Evolutionary conservation across 37 sponge, comb jelly and placozoan species (phyloP).

Genomic region (Agelas oroides): DNA sequence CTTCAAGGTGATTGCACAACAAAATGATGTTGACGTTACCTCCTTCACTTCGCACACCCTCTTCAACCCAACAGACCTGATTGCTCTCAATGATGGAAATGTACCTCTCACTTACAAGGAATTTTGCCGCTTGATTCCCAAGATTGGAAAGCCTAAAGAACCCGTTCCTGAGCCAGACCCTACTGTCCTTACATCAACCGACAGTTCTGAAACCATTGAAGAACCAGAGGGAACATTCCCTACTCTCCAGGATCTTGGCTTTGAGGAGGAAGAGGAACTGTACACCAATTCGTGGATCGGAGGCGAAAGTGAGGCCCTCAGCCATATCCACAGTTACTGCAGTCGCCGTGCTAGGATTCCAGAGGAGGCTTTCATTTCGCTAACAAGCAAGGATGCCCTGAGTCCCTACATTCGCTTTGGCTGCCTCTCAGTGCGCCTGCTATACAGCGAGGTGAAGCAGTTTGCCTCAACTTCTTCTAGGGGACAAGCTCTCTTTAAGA

Average conservation of each 20-base stretch:
- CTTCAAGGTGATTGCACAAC: constrained; percentile 38
- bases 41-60: constrained; percentile 71
- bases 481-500: constrained; percentile 60
- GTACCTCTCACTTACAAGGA: constrained; percentile 65
- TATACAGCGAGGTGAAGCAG: constrained; percentile 71
- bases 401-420: constrained; percentile 90
- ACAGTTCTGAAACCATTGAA: not conserved
- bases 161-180: constrained; percentile 69
- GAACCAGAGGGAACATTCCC: constrained; percentile 44
- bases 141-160: constrained; percentile 63
- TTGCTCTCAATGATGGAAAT: constrained; percentile 41
- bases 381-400: constrained; percentile 76
- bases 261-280: constrained; percentile 22
- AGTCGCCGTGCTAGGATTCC: constrained; percentile 25
- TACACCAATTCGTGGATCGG: constrained; percentile 75
- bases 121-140: constrained; percentile 54
- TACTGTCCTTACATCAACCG: not conserved
- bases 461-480: constrained; percentile 52
- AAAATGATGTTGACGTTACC: constrained; percentile 23
- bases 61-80: constrained; percentile 64
- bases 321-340: constrained; percentile 63
- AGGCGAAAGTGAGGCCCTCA: constrained; percentile 80
- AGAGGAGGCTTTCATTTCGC: constrained; percentile 53
- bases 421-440: constrained; percentile 79
- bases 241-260: constrained; percentile 59